Base-by-base conservation (phyloP, 2,113 vertebrate genomes). In the Megaceryle maxima region DNA sequence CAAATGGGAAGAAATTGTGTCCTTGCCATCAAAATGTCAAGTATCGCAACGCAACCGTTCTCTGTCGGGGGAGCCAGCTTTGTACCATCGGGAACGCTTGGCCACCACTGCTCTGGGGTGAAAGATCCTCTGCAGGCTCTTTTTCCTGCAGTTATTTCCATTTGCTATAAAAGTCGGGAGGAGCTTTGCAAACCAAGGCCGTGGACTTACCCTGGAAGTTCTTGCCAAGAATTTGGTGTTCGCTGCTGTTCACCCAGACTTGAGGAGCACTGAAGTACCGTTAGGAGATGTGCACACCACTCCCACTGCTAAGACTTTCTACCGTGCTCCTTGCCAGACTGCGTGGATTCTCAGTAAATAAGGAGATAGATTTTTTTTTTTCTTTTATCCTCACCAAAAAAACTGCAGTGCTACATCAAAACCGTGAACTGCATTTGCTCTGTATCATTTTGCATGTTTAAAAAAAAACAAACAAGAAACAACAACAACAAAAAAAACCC, bases 1-100 rank as follows among this genome's bases (percentile, higher is more conserved):
- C 53, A n/a, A 84, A 79, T 1, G 22, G 72, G 80, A 85, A 92
- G 83, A 90, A 92, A 59, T 5, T 13, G 88, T 76, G 87, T 94
- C 96, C 88, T 97, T 91, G 95, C 92, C 95, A 78, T 26, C 87
- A 92, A 83, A 93, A 91, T 7, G 46, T 95, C 92, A 91, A 96
- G 94, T 94, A 96, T 92, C 94, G 94, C 96, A 90, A 85, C 8
- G 48, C 57, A 22, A 79, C 83, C 88, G 82, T 78, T 73, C 19
- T 90, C 59, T 72, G 94, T 21, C 1, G 63, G 94, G 92, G 90
- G 70, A 91, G 84, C 57, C 37, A 93, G 82, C 59, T 93, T 70
- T 92, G 96, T 97, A 96, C 94, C 97, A 87, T 86, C 0, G 5
- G 68, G 59, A 80, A 63, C 9, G 5, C 84, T 95, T 33, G 87